Evolutionary conservation across 2,888 invertebrate species (phyloP), one percentile per base, ranked within the genome.

Genomic region (Microctonus brassicae): DNA sequence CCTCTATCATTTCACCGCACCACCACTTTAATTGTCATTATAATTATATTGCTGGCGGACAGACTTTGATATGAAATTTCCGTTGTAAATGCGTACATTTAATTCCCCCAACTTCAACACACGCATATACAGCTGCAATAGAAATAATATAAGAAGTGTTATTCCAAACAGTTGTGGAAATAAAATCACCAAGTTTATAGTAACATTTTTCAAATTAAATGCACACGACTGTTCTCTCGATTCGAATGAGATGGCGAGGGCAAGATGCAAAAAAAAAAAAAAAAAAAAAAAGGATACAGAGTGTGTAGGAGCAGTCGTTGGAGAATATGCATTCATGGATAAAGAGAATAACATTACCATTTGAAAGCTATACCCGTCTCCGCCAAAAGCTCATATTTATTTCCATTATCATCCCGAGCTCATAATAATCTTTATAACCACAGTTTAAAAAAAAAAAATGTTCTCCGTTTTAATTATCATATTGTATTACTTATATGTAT

Each of bases 361-460:
- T 75, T 79, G 77, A 83, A 81, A 81, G 79, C 75, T 73, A 74
- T 73, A 74, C 77, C 78, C 58, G 63, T 64, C 64, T 57, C 72
- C 65, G 70, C 78, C 76, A 76, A 78, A 81, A 80, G 77, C 79
- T 80, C 79, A 82, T 80, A 79, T 81, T 82, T 82, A 82, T 83
- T 80, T 81, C 81, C 80, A 81, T 81, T 80, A 80, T 73, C 76
- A 76, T 77, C 17, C 22, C 29, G 63, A 67, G 64, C 69, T 69
- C 58, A 64, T 75, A 71, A 76, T 78, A 66, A 60, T 69, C 72
- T 70, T 39, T n/a, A 39, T 5, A 13, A 39, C n/a, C n/a, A 39
- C n/a, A 39, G n/a, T n/a, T 2, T 39, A 39, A 39, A 39, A n/a
- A n/a, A n/a, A 39, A 13, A 39, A 39, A 39, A n/a, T 39, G n/a